phyloP scores from a whole-genome alignment of 37 sponge, comb jelly and placozoan species.

The Beroe ovata region DNA sequence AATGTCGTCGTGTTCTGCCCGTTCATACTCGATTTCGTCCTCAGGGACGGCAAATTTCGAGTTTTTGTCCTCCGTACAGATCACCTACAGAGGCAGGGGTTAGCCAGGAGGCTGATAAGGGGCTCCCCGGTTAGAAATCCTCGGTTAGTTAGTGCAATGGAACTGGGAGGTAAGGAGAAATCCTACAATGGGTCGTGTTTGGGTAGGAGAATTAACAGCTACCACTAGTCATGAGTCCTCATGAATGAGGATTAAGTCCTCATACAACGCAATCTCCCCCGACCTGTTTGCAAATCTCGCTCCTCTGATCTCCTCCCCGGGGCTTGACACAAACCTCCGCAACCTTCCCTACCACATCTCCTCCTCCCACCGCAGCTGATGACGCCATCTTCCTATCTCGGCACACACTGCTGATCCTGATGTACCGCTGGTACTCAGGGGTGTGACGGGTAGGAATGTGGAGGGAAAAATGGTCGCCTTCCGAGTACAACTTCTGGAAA shows the following conservation, averaged over 20 bases:
- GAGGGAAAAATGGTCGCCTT: background rate
- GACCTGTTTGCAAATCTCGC: background rate
- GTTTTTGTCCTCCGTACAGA: slow-evolving; percentile 56
- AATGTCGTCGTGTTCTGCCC: slow-evolving; percentile 43
- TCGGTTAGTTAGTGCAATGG: too few species aligned
- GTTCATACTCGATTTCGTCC: slow-evolving; percentile 11
- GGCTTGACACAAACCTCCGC: slow-evolving; percentile 26
- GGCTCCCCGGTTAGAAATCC: too few species aligned
- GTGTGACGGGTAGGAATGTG: background rate
- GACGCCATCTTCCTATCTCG: too few species aligned
- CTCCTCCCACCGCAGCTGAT: background rate
- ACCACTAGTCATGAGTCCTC: background rate
- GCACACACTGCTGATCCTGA: background rate
- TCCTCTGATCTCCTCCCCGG: background rate
- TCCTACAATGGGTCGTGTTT: too few species aligned
- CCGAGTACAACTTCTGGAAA: background rate
- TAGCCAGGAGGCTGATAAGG: too few species aligned
- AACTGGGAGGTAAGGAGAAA: too few species aligned
- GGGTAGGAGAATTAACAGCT: background rate
- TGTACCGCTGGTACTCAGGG: background rate
- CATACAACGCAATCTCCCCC: too few species aligned
- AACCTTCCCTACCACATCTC: background rate
- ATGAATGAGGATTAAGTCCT: too few species aligned
- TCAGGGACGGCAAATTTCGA: slow-evolving; percentile 8
- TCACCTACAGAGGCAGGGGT: background rate